Evolutionary conservation across 2,888 invertebrate species (phyloP), one percentile per base, ranked within the genome.

Genomic region (Nomada ferruginata): DNA sequence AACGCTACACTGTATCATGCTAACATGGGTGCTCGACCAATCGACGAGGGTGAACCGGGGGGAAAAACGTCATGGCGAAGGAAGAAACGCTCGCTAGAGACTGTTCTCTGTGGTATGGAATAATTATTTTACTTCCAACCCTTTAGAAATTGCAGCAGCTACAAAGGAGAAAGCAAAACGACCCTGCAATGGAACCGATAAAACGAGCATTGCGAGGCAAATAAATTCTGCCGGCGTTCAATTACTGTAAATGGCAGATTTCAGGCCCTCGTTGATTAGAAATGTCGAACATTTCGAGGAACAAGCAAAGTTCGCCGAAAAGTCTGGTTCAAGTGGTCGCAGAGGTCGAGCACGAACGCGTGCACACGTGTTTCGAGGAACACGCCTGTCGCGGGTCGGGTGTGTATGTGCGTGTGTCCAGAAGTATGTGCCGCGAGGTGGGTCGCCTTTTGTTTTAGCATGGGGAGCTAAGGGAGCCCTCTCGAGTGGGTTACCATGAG

Each of bases 371-470:
- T 74, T 73, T 66, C 82, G 60, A 18, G 65, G 66, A 73, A 72
- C 66, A 78, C 61, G 76, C 18, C 59, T 23, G 55, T 15, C 29
- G 53, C 52, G 2, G 53, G 57, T 44, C 57, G 47, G 2, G 53
- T 36, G 69, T 59, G 64, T 69, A 61, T 18, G 76, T 68, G 53
- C 66, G 76, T 72, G 76, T 74, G 70, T 23, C 75, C 64, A 69
- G 76, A 85, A 87, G 79, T 82, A 81, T 76, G 82, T 64, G 71
- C 76, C 70, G 80, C 86, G 77, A 77, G 79, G 81, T 84, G 87
- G 87, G 84, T 86, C 89, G 86, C 86, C 91, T 91, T 91, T 91
- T 91, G 89, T 91, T 90, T 91, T 87, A 87, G 86, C 85, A 87
- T 83, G 83, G 87, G 83, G 83, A 86, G 83, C 85, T 78, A 84